Conservation (phyloP, 30 jellyfish, hydroid and myxozoan species). For the Sanderia malayensis region DNA sequence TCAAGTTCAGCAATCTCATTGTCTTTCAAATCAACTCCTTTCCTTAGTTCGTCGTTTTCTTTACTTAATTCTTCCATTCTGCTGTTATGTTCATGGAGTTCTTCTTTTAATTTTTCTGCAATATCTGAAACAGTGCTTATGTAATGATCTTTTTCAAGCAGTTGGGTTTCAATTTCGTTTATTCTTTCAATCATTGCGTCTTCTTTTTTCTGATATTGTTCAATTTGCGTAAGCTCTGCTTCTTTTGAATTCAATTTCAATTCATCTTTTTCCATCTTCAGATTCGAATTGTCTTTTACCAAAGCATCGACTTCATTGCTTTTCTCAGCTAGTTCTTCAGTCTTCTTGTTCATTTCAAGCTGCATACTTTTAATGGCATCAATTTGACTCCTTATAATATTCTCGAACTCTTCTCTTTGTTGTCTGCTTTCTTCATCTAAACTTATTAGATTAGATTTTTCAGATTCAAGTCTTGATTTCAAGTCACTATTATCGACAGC, state of each 20-base stretch:
- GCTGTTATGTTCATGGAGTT: neutral
- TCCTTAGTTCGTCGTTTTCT: neutral
- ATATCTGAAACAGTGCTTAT: neutral
- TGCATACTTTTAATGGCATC: neutral
- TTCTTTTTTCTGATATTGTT: conserved; percentile 5
- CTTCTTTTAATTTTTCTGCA: neutral
- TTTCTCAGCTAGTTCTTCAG: neutral
- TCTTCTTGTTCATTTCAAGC: neutral
- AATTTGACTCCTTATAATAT: neutral
- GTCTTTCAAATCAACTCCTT: neutral
- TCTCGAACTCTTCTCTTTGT: neutral
- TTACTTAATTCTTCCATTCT: neutral
- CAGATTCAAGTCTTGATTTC: neutral
- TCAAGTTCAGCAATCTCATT: neutral
- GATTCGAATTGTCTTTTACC: neutral
- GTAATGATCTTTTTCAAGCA: neutral
- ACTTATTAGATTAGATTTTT: neutral
- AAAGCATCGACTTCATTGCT: neutral
- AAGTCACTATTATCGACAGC: neutral
- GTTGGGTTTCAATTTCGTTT: conserved; percentile 5
- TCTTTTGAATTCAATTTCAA: neutral
- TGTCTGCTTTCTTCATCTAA: neutral
- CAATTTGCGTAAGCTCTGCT: neutral
- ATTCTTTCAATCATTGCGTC: neutral
- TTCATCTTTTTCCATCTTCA: neutral